Conservation (phyloP, 1,140 invertebrate species). For the Tetramorium simillimum region DNA sequence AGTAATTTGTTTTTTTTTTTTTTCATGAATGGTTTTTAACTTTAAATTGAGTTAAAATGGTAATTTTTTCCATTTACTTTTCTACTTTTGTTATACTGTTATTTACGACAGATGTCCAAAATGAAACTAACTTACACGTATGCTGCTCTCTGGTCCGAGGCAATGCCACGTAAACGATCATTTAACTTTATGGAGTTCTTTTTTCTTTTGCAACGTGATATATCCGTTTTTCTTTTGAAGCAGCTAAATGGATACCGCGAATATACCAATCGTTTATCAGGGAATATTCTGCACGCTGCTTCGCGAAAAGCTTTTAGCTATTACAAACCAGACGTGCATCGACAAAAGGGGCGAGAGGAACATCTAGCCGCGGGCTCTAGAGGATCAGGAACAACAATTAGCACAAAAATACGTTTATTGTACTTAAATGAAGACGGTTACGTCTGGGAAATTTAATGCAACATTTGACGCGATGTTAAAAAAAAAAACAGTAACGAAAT, state of each 20-base stretch:
- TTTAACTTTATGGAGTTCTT: slow-evolving; percentile 44
- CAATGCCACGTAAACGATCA: slow-evolving; percentile 8
- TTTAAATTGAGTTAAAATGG: slow-evolving; percentile 30
- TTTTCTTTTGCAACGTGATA: slow-evolving; percentile 45
- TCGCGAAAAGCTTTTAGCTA: slow-evolving; percentile 68
- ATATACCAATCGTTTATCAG: slow-evolving; percentile 65
- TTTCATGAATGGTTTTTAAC: slow-evolving; percentile 19
- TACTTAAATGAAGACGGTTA: background rate
- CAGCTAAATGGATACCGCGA: slow-evolving; percentile 54
- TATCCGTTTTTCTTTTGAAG: slow-evolving; percentile 15
- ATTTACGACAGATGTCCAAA: slow-evolving; percentile 27
- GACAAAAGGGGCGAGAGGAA: slow-evolving; percentile 28
- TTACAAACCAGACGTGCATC: slow-evolving; percentile 38
- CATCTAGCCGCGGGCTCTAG: slow-evolving; percentile 4
- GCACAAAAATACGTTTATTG: slow-evolving; percentile 34
- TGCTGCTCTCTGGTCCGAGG: background rate
- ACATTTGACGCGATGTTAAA: background rate
- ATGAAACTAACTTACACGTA: slow-evolving; percentile 23
- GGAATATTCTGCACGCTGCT: slow-evolving; percentile 46
- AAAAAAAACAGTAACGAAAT: background rate
- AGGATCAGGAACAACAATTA: slow-evolving; percentile 33
- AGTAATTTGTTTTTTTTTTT: slow-evolving; percentile 28
- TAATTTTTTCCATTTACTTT: slow-evolving; percentile 32
- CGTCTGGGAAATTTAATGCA: background rate
- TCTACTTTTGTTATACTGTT: background rate